phyloP scores from a whole-genome alignment of 2,797 vertebrate genomes.

The Cyclopterus lumpus region DNA sequence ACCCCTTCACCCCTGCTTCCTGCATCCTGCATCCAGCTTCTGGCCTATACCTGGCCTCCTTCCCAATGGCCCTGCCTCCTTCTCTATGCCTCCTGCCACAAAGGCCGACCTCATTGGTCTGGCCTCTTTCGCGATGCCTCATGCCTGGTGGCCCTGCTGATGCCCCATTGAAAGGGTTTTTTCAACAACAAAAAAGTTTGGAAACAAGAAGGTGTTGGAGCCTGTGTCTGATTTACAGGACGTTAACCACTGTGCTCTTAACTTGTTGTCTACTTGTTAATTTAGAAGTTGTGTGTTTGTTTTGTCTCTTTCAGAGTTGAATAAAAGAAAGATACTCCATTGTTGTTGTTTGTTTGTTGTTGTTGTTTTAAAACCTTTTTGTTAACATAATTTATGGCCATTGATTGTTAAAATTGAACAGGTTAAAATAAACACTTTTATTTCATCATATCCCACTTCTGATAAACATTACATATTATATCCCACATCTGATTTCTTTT shows the following conservation, averaged over 20 bases:
- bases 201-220: constrained; percentile 48
- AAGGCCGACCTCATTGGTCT: too few relatives aligned
- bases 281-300: constrained; percentile 3
- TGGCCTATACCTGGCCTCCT: too few relatives aligned
- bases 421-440: not conserved
- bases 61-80: too few relatives aligned
- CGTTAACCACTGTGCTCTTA: constrained; percentile 16
- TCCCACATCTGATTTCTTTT: not conserved
- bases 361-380: not conserved
- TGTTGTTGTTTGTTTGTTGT: not conserved
- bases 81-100: too few relatives aligned
- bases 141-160: too few relatives aligned
- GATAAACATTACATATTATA: not conserved
- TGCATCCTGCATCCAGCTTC: too few relatives aligned
- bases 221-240: constrained; percentile 35
- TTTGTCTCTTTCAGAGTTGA: not conserved
- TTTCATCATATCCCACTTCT: not conserved
- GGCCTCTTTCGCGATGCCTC: too few relatives aligned
- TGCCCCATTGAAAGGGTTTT: too few relatives aligned
- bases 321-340: not conserved
- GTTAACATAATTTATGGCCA: not conserved
- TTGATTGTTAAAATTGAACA: not conserved
- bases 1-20: too few relatives aligned
- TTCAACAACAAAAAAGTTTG: too few relatives aligned
- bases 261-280: constrained; percentile 41